Base-by-base conservation (phyloP, 2,113 vertebrate genomes). In the Diadophis punctatus region DNA sequence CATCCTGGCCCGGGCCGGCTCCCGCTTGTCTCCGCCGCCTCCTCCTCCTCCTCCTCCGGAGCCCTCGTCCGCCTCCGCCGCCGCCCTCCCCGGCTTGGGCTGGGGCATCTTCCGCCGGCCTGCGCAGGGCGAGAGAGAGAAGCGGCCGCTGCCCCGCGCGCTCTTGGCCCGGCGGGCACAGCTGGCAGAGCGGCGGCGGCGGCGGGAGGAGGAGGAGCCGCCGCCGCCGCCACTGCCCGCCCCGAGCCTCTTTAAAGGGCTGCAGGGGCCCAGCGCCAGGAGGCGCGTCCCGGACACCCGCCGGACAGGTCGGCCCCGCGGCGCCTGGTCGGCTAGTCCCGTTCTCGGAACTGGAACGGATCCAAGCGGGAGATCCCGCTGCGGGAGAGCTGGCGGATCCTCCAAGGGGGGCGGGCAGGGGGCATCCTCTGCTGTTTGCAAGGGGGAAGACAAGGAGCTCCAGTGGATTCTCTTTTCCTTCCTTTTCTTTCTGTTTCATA, bases 71-170 rank as follows among this genome's bases (percentile, higher is more conserved):
- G 16, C 68, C 3, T 2, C 5, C 68, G 14, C n/a, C n/a, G 14
- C 68, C 68, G 34, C 68, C 34, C 68, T 18, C 34, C 68, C 34
- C 34, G 16, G 68, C 68, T 80, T 34, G n/a, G 68, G 68, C 68
- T 80, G 18, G n/a, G 68, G 98, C 99, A 97, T 99, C 97, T 94
- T 98, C 88, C 53, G 34, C 96, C 98, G 98, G 94, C 98, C 99
- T 97, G 96, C 90, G 95, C 30, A 68, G 60, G 95, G 93, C 80
- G 39, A 20, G 49, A n/a, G 53, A 22, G 2, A 53, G 7, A 27
- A 30, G 60, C 16, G 20, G 25, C 60, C 60, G 60, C 60, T 68
- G 12, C 11, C 58, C 58, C 27, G 63, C 14, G 63, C 63, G 63
- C n/a, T 74, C 63, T 0, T 5, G n/a, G 63, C 63, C n/a, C 63